phyloP scores from a whole-genome alignment of 2,113 vertebrate species.

The Nerophis lumbriciformis region DNA sequence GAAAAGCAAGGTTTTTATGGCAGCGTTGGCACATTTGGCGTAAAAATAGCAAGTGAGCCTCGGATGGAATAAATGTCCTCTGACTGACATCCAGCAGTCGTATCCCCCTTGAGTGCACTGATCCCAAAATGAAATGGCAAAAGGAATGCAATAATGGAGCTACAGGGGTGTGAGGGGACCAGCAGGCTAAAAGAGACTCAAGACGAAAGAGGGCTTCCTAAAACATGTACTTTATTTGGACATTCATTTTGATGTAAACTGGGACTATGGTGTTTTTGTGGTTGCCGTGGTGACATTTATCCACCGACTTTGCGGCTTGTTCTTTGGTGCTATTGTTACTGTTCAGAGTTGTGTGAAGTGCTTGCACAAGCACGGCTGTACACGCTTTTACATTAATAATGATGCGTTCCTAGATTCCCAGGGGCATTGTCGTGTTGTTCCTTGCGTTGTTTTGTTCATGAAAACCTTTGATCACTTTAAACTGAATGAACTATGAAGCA shows the following conservation, averaged over 20 bases:
- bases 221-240: not conserved
- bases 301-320: too few species aligned
- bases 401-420: too few species aligned
- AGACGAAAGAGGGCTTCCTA: not conserved
- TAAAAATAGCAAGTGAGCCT: conserved; percentile 10
- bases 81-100: not conserved
- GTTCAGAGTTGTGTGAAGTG: too few species aligned
- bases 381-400: too few species aligned
- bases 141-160: conserved; percentile 63
- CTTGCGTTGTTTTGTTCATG: too few species aligned
- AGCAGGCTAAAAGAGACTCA: conserved; percentile 13
- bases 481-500: not conserved
- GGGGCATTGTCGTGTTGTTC: too few species aligned
- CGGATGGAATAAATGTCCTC: not conserved
- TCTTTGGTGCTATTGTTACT: too few species aligned
- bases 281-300: not conserved
- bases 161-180: conserved; percentile 26
- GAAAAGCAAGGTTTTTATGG: not conserved
- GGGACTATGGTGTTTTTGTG: not conserved
- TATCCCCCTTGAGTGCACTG: conserved; percentile 26
- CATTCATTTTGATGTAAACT: not conserved
- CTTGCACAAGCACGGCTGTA: too few species aligned
- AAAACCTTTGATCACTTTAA: too few species aligned
- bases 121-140: conserved; percentile 65
- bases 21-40: conserved; percentile 1